Percentiles rank a stretch among this genome's conserved stretches.
phyloP scores from a whole-genome alignment of 2,113 vertebrate genomes.

The Ptychochromis oligacanthus region DNA sequence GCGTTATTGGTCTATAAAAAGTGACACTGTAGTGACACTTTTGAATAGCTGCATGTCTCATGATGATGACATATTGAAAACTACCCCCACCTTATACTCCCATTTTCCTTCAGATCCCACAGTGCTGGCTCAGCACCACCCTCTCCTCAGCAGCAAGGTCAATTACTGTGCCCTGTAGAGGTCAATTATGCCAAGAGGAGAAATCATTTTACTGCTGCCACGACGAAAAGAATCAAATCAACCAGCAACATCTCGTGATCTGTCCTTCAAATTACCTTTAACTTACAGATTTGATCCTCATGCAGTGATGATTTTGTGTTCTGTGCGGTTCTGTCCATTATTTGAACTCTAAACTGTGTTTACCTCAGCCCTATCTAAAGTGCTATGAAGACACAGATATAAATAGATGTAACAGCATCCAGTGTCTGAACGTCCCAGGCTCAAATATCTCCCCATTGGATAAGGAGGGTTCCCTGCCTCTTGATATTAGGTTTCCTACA shows the following conservation, averaged over 20 bases:
- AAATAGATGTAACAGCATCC: conserved; percentile 55
- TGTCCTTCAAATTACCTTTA: conserved; percentile 28
- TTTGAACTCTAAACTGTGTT: conserved; percentile 23
- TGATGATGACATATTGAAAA: conserved; percentile 22
- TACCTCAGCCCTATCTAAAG: conserved; percentile 23
- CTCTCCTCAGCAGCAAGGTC: conserved; percentile 70
- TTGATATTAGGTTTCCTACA: conserved; percentile 45
- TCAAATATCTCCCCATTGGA: conserved; percentile 61
- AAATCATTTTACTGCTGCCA: conserved; percentile 58
- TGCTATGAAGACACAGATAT: conserved; percentile 39
- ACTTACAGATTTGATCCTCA: neutral
- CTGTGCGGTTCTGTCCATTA: conserved; percentile 8
- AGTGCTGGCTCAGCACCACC: conserved; percentile 71
- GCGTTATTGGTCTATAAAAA: neutral
- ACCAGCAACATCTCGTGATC: conserved; percentile 9
- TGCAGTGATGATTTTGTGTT: neutral
- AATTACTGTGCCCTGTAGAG: conserved; percentile 49
- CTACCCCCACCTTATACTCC: neutral
- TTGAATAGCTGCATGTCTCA: neutral
- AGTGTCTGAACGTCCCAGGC: conserved; percentile 29
- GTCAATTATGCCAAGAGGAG: conserved; percentile 68
- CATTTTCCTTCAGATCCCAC: conserved; percentile 32
- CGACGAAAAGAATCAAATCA: conserved; percentile 52
- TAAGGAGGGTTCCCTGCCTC: conserved; percentile 53
- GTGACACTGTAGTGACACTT: neutral